Percentiles rank a stretch among this genome's conserved stretches.
These are phyloP conservation scores for Threskiornis aethiopicus DNA, from an alignment of 2,797 vertebrate genomes.

Conservation along the genomic window DNA sequence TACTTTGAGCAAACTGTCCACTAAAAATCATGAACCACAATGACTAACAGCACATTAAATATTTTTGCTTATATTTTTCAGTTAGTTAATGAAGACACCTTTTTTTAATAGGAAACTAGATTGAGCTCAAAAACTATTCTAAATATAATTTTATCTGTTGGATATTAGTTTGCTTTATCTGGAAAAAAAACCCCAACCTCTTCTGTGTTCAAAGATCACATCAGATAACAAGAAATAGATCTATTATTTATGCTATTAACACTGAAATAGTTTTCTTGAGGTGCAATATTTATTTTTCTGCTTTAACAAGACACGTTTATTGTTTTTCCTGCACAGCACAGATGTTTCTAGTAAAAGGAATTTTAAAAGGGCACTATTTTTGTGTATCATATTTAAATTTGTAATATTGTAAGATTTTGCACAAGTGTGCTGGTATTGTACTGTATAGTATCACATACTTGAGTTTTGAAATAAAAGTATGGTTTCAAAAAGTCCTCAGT, in stretches of 20 bases:
- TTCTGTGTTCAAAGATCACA: constrained; percentile 30
- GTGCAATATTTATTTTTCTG: constrained; percentile 84
- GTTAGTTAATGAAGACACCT: constrained; percentile 19
- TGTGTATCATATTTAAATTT: constrained; percentile 75
- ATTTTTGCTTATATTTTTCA: constrained; percentile 9
- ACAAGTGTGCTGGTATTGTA: constrained; percentile 83
- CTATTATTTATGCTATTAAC: constrained; percentile 45
- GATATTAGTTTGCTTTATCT: constrained; percentile 16
- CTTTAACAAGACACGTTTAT: constrained; percentile 59
- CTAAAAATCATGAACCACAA: not conserved
- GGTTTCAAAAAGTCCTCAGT: constrained; percentile 60
- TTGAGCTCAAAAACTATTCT: constrained; percentile 5
- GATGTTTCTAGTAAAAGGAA: constrained; percentile 66
- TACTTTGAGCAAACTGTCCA: constrained; percentile 25
- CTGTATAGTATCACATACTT: constrained; percentile 85
- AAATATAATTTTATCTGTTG: not conserved
- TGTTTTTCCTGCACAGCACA: constrained; percentile 74
- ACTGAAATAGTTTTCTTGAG: constrained; percentile 67
- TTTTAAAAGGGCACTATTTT: constrained; percentile 77
- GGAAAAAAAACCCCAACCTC: not conserved
- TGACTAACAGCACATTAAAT: constrained; percentile 2
- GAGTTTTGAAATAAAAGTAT: constrained; percentile 91
- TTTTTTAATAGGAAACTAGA: constrained; percentile 21
- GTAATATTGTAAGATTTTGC: constrained; percentile 76
- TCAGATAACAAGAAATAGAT: constrained; percentile 7